phyloP scores from a whole-genome alignment of 2,797 vertebrate genomes.

The Anableps anableps region DNA sequence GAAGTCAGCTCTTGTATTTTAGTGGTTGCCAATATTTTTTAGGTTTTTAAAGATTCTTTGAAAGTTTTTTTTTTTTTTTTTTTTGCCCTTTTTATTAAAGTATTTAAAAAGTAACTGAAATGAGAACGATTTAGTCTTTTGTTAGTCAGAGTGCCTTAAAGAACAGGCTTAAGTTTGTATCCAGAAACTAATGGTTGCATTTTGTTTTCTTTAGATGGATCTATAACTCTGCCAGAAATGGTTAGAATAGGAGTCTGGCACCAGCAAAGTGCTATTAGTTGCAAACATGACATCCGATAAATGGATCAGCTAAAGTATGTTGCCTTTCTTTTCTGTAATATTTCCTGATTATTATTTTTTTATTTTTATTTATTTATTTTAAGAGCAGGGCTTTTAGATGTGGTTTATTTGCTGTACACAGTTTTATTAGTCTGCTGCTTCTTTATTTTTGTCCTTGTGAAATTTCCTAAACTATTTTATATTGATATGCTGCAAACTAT shows the following conservation, averaged over 20 bases:
- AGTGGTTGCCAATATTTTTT: background rate
- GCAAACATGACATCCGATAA: background rate
- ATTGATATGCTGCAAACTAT: background rate
- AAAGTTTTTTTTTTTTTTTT: background rate
- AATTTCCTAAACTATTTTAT: background rate
- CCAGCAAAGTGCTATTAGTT: background rate
- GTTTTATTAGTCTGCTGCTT: background rate
- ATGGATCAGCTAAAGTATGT: background rate
- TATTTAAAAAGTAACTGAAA: background rate
- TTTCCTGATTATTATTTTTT: background rate
- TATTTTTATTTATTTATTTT: too few species aligned
- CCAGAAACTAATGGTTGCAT: background rate
- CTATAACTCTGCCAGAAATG: too few species aligned
- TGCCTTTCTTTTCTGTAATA: background rate
- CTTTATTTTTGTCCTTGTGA: slow-evolving; percentile 1
- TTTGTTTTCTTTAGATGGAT: background rate
- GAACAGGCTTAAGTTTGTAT: background rate
- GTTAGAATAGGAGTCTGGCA: background rate
- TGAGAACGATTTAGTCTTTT: background rate
- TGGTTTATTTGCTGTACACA: background rate
- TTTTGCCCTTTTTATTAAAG: background rate
- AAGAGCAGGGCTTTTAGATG: background rate
- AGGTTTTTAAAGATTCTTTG: background rate
- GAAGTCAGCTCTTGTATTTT: background rate
- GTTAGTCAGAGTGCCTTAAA: background rate